Conservation (phyloP, 2,888 invertebrate species). For the Alitta virens region DNA sequence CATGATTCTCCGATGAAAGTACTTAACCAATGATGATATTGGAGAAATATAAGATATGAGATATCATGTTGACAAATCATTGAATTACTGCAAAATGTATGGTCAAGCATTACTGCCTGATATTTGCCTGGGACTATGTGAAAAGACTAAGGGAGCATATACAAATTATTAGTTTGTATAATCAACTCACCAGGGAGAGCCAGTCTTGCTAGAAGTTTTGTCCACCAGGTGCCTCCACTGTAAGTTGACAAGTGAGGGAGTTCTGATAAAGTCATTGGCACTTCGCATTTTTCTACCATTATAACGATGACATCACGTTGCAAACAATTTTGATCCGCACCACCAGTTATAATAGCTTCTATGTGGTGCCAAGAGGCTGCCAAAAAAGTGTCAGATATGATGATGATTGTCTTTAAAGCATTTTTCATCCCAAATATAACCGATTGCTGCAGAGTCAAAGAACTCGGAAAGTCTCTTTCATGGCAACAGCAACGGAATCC, state of each 20-base stretch:
- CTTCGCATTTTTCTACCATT: conserved; percentile 22
- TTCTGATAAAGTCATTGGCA: conserved; percentile 21
- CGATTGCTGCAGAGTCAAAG: not conserved
- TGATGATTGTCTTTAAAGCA: conserved; percentile 23
- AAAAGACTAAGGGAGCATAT: too few species aligned
- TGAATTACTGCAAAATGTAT: too few species aligned
- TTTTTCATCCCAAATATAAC: conserved; percentile 19
- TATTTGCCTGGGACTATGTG: too few species aligned
- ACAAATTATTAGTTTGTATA: too few species aligned
- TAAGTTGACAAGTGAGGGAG: conserved; percentile 20
- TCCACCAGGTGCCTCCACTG: conserved; percentile 26
- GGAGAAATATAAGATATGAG: too few species aligned
- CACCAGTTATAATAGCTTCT: conserved; percentile 17
- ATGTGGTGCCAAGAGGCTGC: conserved; percentile 21
- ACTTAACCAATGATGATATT: too few species aligned
- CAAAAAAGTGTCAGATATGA: conserved; percentile 25
- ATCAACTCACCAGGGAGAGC: conserved; percentile 17
- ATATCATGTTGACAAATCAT: too few species aligned
- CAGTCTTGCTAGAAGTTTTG: conserved; percentile 21
- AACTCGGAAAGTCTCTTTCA: conserved; percentile 15
- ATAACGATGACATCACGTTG: conserved; percentile 18
- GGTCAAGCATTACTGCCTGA: too few species aligned
- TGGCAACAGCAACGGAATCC: conserved; percentile 27
- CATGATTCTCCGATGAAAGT: too few species aligned
- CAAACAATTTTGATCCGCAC: conserved; percentile 14